Conservation (phyloP, 2,888 invertebrate species). For the Himalopsyche tibetana region DNA sequence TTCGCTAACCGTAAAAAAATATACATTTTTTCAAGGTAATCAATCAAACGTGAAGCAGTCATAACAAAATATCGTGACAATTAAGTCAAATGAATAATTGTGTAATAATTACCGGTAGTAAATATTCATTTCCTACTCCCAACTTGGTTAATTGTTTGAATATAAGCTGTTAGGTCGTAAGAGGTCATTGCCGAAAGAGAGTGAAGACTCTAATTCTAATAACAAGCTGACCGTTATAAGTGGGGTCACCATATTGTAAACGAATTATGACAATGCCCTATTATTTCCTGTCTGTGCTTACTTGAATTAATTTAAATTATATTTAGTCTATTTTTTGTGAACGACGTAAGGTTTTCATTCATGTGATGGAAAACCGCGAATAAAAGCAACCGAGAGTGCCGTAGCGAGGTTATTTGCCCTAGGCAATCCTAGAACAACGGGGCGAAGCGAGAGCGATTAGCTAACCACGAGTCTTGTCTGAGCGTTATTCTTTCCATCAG, state of each 20-base stretch:
- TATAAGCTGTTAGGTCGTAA: background rate
- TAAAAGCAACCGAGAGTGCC: too few species aligned
- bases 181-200: slow-evolving; percentile 1
- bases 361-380: too few species aligned
- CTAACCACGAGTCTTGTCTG: too few species aligned
- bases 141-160: background rate
- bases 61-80: background rate
- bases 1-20: too few species aligned
- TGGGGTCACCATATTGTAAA: slow-evolving; percentile 7
- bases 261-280: slow-evolving; percentile 27
- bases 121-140: background rate
- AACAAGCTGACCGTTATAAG: background rate
- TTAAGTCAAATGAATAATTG: background rate
- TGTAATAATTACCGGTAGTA: slow-evolving; percentile 4
- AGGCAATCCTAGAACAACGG: too few species aligned
- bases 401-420: too few species aligned
- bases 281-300: slow-evolving; percentile 19
- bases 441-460: too few species aligned
- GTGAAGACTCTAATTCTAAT: slow-evolving; percentile 6
- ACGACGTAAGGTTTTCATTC: too few species aligned
- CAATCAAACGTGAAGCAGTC: background rate
- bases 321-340: too few species aligned
- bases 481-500: too few species aligned
- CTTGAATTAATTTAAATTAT: too few species aligned
- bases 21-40: slow-evolving; percentile 16